Evolutionary conservation across 2,888 invertebrate species (phyloP), one percentile per base, ranked within the genome.

Genomic region (Polyploca ridens): DNA sequence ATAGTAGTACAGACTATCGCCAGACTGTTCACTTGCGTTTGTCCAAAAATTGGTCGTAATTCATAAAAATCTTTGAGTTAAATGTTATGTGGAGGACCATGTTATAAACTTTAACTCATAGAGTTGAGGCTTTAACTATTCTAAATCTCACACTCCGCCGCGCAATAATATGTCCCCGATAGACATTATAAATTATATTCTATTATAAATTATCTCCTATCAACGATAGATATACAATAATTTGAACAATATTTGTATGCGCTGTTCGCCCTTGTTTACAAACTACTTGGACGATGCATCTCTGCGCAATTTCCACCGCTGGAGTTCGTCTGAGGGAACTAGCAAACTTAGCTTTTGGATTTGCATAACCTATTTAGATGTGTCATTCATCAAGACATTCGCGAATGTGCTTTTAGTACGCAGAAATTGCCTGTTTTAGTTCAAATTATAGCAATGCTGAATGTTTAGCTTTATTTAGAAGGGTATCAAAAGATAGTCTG

Each of bases 301-400:
- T 33, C 13, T 44, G n/a, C 41, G 13, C 46, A 41, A 58, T 58
- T 58, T 46, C 46, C 46, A 33, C 63, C 54, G 54, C 71, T 67
- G 19, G 10, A 54, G 54, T 54, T 54, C 10, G 10, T 54, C 19
- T 8, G 19, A 54, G 49, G 2, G 54, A 73, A 74, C 73, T 75
- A 67, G 73, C 71, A 69, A 74, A 77, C 77, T 71, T 67, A 65
- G 69, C 64, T 62, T 68, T 65, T 67, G 64, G 75, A 85, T 89
- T 89, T 85, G 78, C 88, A 87, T 88, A 88, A 87, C 79, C 83
- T 70, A 84, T 80, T 86, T 82, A 79, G 77, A 69, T 70, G 67
- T 68, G 70, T 62, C 78, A 68, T 71, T 73, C 75, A 70, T 61
- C 38, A 61, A 58, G 16, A 65, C 65, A 67, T 62, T 71, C 60